Base-by-base conservation (phyloP, 2,113 vertebrate species). In the Morone saxatilis region DNA sequence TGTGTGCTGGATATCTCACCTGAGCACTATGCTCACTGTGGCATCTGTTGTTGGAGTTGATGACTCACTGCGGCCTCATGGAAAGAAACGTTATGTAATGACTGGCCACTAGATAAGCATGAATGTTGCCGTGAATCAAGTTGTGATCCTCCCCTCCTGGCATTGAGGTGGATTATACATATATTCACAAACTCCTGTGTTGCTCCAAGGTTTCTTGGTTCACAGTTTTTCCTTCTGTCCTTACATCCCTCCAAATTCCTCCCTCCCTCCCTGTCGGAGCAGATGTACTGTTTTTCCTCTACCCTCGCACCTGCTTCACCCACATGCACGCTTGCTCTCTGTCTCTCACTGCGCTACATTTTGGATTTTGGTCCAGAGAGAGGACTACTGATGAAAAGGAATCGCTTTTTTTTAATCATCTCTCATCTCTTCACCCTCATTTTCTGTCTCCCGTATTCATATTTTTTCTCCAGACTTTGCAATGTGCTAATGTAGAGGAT, bases 271-370 rank as follows among this genome's bases (percentile, higher is more conserved):
- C 25, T 65, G 83, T 78, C 9, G 43, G 89, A 92, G 80, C 86
- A 92, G 87, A 91, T 92, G 90, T 66, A 92, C 89, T 91, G 90
- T 91, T 93, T 81, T 93, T 91, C 77, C 83, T 86, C 84, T 88
- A 68, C 84, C 91, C 87, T 94, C 91, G 90, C 92, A 93, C 92
- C 85, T 89, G 83, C 78, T 91, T 93, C 92, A 92, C 92, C 92
- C 91, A 94, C 90, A 91, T 88, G 67, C 86, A 91, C 82, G 86
- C 90, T 86, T 67, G 85, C 89, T 86, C 86, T 80, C 82, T 76
- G 83, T 88, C 86, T 90, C 85, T 87, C 83, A 54, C 88, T 48
- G 80, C 84, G 70, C 62, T 82, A 74, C 81, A 85, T 71, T 89
- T 86, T 67, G 54, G 85, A 85, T 71, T 89, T 86, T 67, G 54